Conservation (phyloP, 2,797 vertebrate genomes). For the Brotogeris chrysoptera region DNA sequence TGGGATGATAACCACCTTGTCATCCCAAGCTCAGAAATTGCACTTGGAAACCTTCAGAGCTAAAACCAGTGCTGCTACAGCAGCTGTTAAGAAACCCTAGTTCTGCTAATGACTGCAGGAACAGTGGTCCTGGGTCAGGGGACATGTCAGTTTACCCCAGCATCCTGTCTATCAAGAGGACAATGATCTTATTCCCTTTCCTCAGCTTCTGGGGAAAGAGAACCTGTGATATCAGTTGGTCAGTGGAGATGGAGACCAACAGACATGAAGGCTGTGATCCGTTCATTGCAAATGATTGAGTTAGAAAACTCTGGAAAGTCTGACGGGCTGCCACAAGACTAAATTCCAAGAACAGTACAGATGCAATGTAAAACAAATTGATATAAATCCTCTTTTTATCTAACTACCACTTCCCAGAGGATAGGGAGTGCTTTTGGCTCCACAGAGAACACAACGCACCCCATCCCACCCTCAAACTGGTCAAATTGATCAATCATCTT, state of each 20-base stretch:
- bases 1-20: neutral
- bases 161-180: neutral
- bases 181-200: neutral
- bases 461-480: neutral
- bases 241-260: neutral
- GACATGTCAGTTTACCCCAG: neutral
- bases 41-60: neutral
- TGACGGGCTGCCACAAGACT: neutral
- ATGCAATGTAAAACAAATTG: neutral
- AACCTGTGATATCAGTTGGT: accelerated
- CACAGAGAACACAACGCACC: neutral
- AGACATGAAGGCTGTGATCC: neutral
- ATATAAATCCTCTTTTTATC: neutral
- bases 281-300: accelerated
- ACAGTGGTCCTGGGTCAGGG: neutral
- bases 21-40: neutral
- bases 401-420: neutral
- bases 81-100: neutral
- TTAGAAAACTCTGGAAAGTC: neutral
- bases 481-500: neutral
- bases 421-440: neutral
- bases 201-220: neutral
- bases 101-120: accelerated
- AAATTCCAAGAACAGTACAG: neutral
- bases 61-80: neutral